Evolutionary conservation across 2,797 vertebrate species (phyloP).

Genomic region (Moxostoma hubbsi): DNA sequence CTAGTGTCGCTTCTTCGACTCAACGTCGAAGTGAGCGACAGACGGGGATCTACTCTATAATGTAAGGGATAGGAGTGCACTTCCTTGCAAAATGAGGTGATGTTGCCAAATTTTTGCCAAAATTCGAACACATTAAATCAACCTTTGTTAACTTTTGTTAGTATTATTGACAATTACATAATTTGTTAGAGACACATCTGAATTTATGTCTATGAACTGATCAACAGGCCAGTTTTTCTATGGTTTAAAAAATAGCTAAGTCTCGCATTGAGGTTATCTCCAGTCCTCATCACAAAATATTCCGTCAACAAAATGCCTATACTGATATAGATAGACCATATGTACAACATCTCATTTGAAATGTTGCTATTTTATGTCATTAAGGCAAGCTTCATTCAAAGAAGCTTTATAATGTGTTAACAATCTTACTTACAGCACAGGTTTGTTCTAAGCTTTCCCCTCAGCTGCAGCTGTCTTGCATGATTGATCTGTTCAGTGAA

Average conservation of each 20-base stretch:
- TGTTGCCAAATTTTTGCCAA: too few relatives aligned
- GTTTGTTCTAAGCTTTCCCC: constrained; percentile 25
- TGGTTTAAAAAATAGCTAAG: constrained; percentile 1
- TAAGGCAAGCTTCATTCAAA: neutral
- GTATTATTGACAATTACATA: too few relatives aligned
- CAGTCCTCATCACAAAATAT: neutral
- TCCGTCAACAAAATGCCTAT: neutral
- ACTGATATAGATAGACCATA: too few relatives aligned
- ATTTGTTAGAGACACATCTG: neutral
- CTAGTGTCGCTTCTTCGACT: too few relatives aligned
- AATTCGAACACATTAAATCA: too few relatives aligned
- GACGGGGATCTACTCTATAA: too few relatives aligned
- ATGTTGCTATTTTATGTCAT: constrained; percentile 14
- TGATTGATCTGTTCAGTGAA: constrained; percentile 35
- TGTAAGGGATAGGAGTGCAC: too few relatives aligned
- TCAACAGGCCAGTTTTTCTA: neutral
- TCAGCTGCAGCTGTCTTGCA: neutral
- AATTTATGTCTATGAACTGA: constrained; percentile 7
- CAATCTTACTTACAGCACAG: neutral
- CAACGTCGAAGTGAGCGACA: too few relatives aligned
- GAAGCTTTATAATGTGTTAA: neutral
- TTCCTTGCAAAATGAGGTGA: too few relatives aligned
- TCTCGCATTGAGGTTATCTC: neutral
- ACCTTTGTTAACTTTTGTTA: too few relatives aligned
- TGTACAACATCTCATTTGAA: constrained; percentile 17